These are phyloP conservation scores for Microcebus lehilahytsara DNA, from an alignment of 2,113 vertebrate genomes.

Conservation along the genomic window DNA sequence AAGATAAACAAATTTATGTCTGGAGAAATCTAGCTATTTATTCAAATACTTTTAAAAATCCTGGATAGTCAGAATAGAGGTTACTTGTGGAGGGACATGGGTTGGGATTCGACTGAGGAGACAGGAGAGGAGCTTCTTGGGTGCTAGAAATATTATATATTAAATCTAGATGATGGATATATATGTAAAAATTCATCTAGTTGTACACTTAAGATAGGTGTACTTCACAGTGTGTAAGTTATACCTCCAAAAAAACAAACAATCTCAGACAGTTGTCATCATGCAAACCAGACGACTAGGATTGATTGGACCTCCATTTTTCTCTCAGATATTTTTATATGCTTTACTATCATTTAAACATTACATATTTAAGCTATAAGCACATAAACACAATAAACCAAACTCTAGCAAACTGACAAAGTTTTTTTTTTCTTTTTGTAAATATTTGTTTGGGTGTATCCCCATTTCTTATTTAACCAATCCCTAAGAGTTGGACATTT, in stretches of 20 bases:
- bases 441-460: background rate
- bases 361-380: background rate
- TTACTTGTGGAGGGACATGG: background rate
- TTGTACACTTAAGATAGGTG: background rate
- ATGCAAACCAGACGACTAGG: background rate
- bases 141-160: background rate
- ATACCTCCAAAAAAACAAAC: background rate
- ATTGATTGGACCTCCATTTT: slow-evolving; percentile 2
- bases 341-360: slow-evolving; percentile 36
- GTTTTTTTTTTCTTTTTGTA: background rate
- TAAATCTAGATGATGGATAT: background rate
- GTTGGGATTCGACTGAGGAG: background rate
- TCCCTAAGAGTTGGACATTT: background rate
- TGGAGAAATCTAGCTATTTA: background rate
- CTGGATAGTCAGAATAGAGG: background rate
- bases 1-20: background rate
- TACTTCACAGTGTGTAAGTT: background rate
- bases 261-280: background rate
- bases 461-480: background rate
- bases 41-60: background rate
- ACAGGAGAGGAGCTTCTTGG: background rate
- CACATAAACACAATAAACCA: background rate
- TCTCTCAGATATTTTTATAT: background rate
- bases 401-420: background rate
- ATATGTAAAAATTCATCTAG: background rate